phyloP scores from a whole-genome alignment of 2,113 vertebrate genomes.

The Psittacara wagleri region DNA sequence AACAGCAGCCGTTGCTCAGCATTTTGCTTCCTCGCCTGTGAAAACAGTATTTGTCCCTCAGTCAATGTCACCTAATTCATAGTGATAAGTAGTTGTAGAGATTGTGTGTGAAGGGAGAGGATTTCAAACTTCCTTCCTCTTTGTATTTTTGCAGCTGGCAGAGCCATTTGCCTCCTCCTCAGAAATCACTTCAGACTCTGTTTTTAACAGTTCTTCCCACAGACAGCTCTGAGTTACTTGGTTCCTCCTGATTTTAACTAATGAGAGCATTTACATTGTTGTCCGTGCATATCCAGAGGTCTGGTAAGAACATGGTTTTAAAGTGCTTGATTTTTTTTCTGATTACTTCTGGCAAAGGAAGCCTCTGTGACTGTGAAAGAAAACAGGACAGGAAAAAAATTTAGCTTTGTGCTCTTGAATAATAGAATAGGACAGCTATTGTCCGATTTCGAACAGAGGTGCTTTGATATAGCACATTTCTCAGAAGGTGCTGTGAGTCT shows the following conservation, averaged over 20 bases:
- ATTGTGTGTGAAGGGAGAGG: not conserved
- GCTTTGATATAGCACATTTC: not conserved
- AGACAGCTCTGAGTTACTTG: not conserved
- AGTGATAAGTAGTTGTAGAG: not conserved
- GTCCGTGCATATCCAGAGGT: not conserved
- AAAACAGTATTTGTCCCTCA: not conserved
- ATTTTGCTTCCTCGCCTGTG: not conserved
- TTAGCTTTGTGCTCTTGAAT: not conserved
- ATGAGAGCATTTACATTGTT: not conserved
- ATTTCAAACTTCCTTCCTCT: constrained; percentile 59
- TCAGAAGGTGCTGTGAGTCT: not conserved
- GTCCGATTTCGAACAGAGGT: not conserved
- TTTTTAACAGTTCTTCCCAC: not conserved
- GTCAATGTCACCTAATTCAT: not conserved
- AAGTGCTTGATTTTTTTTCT: not conserved
- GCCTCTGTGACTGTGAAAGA: not conserved
- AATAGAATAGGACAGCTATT: not conserved
- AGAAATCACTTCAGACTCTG: constrained; percentile 8
- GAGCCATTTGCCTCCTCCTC: not conserved
- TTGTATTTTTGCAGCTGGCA: constrained; percentile 11
- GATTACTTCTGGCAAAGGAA: constrained; percentile 3
- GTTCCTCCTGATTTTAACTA: constrained; percentile 25
- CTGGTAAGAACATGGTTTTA: not conserved
- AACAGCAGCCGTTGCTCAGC: not conserved
- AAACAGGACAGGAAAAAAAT: not conserved